phyloP scores from a whole-genome alignment of 2,888 invertebrate species.

The Melinopterus prodromus region DNA sequence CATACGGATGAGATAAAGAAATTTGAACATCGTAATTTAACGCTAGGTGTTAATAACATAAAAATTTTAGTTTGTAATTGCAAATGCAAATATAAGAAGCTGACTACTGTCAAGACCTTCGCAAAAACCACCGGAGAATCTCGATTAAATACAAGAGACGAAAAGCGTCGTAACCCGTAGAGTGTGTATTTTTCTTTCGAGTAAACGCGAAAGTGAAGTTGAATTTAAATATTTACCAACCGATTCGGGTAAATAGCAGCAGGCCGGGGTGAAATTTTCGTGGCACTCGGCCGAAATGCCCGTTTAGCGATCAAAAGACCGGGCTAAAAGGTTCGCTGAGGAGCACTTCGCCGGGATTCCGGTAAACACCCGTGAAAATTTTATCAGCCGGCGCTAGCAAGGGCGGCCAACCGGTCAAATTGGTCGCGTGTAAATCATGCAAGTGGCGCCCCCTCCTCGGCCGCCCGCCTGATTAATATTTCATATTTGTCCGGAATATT shows the following conservation, averaged over 20 bases:
- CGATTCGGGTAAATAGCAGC: background rate
- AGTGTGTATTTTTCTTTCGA: background rate
- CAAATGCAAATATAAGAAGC: too few relatives aligned
- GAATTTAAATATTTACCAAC: background rate
- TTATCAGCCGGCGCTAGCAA: background rate
- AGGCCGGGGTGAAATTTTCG: background rate
- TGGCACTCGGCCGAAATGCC: background rate
- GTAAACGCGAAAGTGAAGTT: background rate
- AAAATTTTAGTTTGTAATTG: too few relatives aligned
- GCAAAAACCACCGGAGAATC: too few relatives aligned
- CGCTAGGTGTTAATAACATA: too few relatives aligned
- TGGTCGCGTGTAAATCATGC: background rate
- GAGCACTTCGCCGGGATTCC: background rate
- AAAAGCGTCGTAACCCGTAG: background rate
- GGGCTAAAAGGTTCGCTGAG: background rate
- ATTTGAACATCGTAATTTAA: too few relatives aligned
- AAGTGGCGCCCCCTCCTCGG: background rate
- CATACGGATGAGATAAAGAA: too few relatives aligned
- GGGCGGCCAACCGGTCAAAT: background rate
- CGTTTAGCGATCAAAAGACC: slow-evolving; percentile 4
- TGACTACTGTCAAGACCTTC: too few relatives aligned
- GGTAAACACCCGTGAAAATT: background rate
- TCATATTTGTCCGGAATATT: slow-evolving; percentile 4
- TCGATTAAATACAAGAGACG: background rate
- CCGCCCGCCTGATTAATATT: background rate